These are phyloP conservation scores for Amphimallon solstitiale DNA, from an alignment of 2,888 invertebrate genomes.

Conservation along the genomic window DNA sequence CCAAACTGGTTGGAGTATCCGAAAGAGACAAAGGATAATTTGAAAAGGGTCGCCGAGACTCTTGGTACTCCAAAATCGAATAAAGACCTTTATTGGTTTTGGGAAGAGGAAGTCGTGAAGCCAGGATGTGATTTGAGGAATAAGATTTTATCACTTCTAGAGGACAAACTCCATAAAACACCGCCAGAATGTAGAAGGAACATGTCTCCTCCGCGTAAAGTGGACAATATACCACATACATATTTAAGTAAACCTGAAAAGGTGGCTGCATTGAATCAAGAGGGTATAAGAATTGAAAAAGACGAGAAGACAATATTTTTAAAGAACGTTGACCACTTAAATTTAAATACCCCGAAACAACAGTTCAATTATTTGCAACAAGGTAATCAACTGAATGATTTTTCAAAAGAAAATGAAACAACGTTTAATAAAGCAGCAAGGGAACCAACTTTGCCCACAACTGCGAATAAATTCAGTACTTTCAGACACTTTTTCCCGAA, in stretches of 20 bases:
- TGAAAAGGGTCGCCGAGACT: neutral
- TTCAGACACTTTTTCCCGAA: conserved; percentile 8
- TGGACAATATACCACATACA: neutral
- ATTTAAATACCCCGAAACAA: neutral
- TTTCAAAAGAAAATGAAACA: neutral
- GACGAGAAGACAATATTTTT: conserved; percentile 32
- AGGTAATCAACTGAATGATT: neutral
- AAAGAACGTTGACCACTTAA: conserved; percentile 14
- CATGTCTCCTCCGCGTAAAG: neutral
- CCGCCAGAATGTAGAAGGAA: neutral
- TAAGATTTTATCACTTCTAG: conserved; percentile 54
- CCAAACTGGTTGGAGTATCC: conserved; percentile 5
- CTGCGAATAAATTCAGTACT: conserved; percentile 19
- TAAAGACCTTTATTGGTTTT: conserved; percentile 51
- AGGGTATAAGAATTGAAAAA: conserved; percentile 35
- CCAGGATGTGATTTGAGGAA: conserved; percentile 58
- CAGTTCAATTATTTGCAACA: conserved; percentile 7
- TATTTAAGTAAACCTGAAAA: neutral
- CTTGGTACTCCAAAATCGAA: conserved; percentile 21
- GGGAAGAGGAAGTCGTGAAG: conserved; percentile 57
- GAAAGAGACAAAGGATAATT: neutral
- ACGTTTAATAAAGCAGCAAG: neutral
- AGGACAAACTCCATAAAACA: conserved; percentile 48
- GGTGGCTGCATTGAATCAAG: neutral
- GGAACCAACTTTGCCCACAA: neutral